phyloP scores from a whole-genome alignment of 2,888 invertebrate species.

The Sarcophaga carnaria region DNA sequence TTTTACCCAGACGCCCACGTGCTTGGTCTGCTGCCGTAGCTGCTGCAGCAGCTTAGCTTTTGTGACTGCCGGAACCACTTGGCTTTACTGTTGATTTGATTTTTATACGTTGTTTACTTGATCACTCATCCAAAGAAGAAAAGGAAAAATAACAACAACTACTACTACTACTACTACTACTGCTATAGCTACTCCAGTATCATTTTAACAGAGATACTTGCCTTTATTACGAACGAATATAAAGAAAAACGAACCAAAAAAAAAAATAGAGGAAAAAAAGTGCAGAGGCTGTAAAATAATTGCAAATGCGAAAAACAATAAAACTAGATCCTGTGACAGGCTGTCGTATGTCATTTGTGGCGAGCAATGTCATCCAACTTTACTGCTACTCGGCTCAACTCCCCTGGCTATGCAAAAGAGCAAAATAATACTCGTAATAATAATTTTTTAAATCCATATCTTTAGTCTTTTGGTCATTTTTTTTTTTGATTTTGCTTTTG shows the following conservation, averaged over 20 bases:
- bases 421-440: background rate
- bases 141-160: slow-evolving; percentile 30
- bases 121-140: slow-evolving; percentile 38
- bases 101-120: slow-evolving; percentile 63
- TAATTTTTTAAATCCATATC: slow-evolving; percentile 29
- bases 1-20: slow-evolving; percentile 76
- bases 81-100: slow-evolving; percentile 58
- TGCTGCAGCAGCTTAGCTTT: slow-evolving; percentile 68
- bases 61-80: slow-evolving; percentile 63
- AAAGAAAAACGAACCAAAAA: slow-evolving; percentile 18
- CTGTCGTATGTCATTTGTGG: slow-evolving; percentile 69
- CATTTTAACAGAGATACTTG: slow-evolving; percentile 33
- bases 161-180: background rate
- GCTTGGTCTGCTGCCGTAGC: slow-evolving; percentile 71
- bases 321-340: slow-evolving; percentile 69
- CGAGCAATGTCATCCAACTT: slow-evolving; percentile 66
- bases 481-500: too few relatives aligned
- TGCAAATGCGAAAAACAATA: slow-evolving; percentile 67
- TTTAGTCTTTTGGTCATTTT: slow-evolving; percentile 7
- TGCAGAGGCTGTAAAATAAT: slow-evolving; percentile 67
- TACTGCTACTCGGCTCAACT: slow-evolving; percentile 36
- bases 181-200: slow-evolving; percentile 28
- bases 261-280: background rate
- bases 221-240: background rate
- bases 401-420: background rate